Evolutionary conservation across 1,140 invertebrate genomes (phyloP).

Genomic region (Rhopalosiphum padi): DNA sequence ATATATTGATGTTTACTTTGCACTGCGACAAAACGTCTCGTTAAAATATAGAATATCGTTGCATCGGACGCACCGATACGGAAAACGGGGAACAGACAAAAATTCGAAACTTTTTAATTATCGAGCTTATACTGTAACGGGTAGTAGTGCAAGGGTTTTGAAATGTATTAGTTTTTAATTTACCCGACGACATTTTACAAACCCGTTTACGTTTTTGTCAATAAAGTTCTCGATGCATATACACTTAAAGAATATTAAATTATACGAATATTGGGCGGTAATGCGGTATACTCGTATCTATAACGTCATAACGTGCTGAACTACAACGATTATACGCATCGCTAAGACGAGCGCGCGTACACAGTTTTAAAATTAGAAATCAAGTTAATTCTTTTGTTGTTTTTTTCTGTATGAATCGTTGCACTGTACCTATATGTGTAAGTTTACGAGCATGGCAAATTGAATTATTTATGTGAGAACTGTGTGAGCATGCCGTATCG

Average conservation of each 20-base stretch:
- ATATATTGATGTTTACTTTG: not conserved
- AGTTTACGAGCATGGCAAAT: not conserved
- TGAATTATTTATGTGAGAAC: constrained; percentile 3
- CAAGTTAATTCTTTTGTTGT: not conserved
- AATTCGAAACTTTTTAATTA: not conserved
- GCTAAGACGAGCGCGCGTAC: not conserved
- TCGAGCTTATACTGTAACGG: not conserved
- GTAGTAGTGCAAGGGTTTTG: not conserved
- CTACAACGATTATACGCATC: no score
- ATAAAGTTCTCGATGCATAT: no score
- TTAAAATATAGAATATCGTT: not conserved
- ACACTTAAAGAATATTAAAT: no score
- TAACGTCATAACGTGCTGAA: no score
- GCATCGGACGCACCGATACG: not conserved
- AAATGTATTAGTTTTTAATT: not conserved
- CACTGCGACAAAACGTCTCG: not conserved
- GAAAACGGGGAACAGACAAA: not conserved
- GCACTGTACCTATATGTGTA: not conserved
- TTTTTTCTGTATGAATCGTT: not conserved
- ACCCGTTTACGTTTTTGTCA: not conserved
- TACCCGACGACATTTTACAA: not conserved
- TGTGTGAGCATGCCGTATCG: not conserved
- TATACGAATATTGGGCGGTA: not conserved
- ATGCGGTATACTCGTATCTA: no score
- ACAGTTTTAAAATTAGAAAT: not conserved